Evolutionary conservation across 2,797 vertebrate genomes (phyloP), one percentile per base, ranked within the genome.

Genomic region (Erethizon dorsatum): DNA sequence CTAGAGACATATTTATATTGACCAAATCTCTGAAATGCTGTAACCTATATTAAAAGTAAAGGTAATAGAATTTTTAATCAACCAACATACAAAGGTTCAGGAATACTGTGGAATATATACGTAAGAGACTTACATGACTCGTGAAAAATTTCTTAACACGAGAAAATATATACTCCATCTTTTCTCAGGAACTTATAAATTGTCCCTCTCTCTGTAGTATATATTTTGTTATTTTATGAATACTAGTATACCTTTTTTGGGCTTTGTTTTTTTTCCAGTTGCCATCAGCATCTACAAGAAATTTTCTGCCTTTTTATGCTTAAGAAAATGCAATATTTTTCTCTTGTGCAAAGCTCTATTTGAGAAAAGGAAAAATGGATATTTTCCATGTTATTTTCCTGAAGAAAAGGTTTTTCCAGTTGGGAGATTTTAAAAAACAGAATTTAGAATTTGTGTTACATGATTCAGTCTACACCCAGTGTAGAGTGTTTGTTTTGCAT

Each of bases 11-110:
- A 93, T 84, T 97, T 97, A 93, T 79, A 97, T 96, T 96, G 92
- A 54, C 96, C 2, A 90, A 71, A 83, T 88, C 96, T 98, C 97
- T 96, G 96, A 97, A 67, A 54, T 95, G 93, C 97, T 95, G 0
- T 97, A 91, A 94, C 65, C 97, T 97, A 96, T 98, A 94, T 96
- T 98, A 95, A 83, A 98, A 97, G 98, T 96, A 97, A 97, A 65
- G 92, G 79, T 97, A 98, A 96, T 91, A 96, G 63, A 91, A 96
- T 97, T 98, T 98, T 97, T 95, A 97, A 88, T 96, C 33, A 82
- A n/a, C 20, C 52, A 94, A 69, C 94, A 95, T 97, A 97, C 97
- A 98, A 98, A 90, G 91, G 83, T 75, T 63, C 14, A 83, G 88
- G 97, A 97, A 93, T 78, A 95, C 92, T 75, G 93, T 97, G 94